These are phyloP conservation scores for Notothenia rossii DNA, from an alignment of 2,113 vertebrate species.

Conservation along the genomic window DNA sequence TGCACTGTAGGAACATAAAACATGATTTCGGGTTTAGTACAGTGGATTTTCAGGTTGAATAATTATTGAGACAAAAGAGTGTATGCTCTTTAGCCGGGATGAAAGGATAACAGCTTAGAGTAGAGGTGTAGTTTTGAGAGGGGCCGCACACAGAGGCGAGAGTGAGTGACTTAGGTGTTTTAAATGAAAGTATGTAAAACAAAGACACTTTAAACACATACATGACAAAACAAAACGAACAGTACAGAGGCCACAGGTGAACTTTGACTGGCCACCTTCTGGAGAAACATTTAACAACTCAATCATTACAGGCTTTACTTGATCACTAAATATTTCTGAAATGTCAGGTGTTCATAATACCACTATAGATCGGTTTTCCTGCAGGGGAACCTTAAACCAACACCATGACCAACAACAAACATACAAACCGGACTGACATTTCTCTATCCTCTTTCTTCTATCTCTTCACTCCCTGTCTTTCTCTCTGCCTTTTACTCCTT, in stretches of 20 bases:
- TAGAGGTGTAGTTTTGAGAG: conserved; percentile 8
- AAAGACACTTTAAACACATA: conserved; percentile 73
- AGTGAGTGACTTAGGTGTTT: conserved; percentile 55
- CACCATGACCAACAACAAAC: conserved; percentile 76
- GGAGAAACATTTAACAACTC: conserved; percentile 29
- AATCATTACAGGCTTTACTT: conserved; percentile 41
- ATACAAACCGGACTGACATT: conserved; percentile 82
- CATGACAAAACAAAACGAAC: conserved; percentile 61
- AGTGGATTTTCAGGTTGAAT: conserved; percentile 34
- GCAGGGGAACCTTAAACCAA: conserved; percentile 75
- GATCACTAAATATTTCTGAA: conserved; percentile 39
- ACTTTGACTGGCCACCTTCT: conserved; percentile 29
- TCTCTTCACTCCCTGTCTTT: conserved; percentile 78
- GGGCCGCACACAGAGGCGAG: conserved; percentile 44
- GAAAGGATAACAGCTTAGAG: conserved; percentile 25
- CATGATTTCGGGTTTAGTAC: conserved; percentile 33
- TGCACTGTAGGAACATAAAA: conserved; percentile 32
- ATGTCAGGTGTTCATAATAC: conserved; percentile 40
- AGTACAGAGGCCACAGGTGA: conserved; percentile 34
- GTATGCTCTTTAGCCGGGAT: conserved; percentile 2
- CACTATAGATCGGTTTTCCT: conserved; percentile 42
- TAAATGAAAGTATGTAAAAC: conserved; percentile 60
- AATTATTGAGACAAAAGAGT: conserved; percentile 12
- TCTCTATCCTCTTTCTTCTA: conserved; percentile 65
- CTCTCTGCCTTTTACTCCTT: conserved; percentile 70